phyloP scores from a whole-genome alignment of 2,113 vertebrate species.

The Platycercus adscitus region DNA sequence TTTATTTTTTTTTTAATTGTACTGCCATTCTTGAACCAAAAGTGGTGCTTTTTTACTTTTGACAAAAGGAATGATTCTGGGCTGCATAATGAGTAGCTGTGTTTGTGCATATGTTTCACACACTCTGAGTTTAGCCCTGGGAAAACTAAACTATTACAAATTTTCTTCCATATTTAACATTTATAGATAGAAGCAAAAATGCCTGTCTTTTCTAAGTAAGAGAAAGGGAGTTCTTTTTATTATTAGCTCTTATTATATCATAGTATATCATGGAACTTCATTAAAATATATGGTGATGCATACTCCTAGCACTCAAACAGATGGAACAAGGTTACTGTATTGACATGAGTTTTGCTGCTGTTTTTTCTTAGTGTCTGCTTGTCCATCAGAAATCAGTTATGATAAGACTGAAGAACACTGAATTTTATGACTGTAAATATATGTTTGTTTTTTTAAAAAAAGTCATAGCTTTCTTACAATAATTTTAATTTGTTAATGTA shows the following conservation, averaged over 20 bases:
- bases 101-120: not conserved
- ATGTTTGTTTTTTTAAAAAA: not conserved
- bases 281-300: not conserved
- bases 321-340: not conserved
- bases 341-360: not conserved
- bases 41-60: not conserved
- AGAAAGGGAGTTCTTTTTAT: not conserved
- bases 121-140: not conserved
- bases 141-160: not conserved
- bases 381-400: not conserved
- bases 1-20: not conserved
- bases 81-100: not conserved
- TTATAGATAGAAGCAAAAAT: not conserved
- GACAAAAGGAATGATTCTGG: not conserved
- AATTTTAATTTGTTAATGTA: not conserved
- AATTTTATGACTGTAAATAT: not conserved
- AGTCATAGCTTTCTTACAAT: not conserved
- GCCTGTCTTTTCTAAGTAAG: not conserved
- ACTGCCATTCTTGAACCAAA: not conserved
- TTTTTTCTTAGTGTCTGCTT: not conserved
- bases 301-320: not conserved
- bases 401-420: not conserved
- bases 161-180: not conserved
- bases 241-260: not conserved
- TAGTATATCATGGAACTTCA: fast-evolving